Conservation (phyloP, 2,888 invertebrate genomes). For the Seladonia tumulorum region DNA sequence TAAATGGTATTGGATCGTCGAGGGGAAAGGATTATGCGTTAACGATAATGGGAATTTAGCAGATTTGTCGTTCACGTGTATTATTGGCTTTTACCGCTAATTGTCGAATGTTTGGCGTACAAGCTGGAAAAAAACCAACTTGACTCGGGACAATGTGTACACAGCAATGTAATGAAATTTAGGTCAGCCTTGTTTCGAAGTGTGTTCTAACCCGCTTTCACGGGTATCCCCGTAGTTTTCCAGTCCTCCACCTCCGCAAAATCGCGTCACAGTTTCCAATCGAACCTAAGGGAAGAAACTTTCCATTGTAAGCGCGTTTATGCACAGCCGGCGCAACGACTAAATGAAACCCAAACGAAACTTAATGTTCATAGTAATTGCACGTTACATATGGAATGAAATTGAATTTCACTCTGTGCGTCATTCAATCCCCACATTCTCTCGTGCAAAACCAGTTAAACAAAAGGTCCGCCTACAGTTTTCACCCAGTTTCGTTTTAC, state of each 20-base stretch:
- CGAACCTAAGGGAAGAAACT: slow-evolving; percentile 1
- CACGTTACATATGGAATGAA: not conserved
- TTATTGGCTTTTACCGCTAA: not conserved
- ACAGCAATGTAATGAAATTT: slow-evolving; percentile 23
- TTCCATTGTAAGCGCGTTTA: not conserved
- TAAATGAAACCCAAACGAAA: not conserved
- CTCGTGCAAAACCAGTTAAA: not conserved
- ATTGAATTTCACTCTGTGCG: not conserved
- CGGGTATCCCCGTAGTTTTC: slow-evolving; percentile 1
- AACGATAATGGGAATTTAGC: not conserved
- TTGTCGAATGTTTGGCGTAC: not conserved
- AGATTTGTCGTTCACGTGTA: not conserved
- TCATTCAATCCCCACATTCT: not conserved
- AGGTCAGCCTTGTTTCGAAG: slow-evolving; percentile 23
- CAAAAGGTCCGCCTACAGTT: not conserved
- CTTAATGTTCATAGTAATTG: not conserved
- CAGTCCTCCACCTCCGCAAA: not conserved
- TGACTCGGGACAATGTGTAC: not conserved
- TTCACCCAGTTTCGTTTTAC: not conserved
- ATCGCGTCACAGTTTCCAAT: slow-evolving; percentile 19
- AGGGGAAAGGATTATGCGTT: not conserved
- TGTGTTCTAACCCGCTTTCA: slow-evolving; percentile 19
- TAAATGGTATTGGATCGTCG: not conserved
- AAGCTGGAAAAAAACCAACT: not conserved
- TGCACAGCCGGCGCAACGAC: not conserved